phyloP scores from a whole-genome alignment of 2,888 invertebrate species.

The Cantharis nigra region DNA sequence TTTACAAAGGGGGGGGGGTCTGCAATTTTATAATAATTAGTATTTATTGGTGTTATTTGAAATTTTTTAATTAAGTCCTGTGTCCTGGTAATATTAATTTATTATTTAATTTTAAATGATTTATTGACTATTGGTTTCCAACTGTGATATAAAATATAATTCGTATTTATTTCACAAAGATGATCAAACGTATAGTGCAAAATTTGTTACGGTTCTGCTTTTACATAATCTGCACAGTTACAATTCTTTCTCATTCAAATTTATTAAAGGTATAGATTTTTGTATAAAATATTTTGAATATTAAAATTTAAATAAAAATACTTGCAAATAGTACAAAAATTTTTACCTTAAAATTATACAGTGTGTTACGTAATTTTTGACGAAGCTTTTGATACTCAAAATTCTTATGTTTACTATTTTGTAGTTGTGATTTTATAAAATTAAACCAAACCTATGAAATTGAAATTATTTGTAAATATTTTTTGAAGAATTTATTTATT shows the following conservation, averaged over 20 bases:
- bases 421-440: not conserved
- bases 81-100: not conserved
- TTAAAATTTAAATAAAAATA: not conserved
- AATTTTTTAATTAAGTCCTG: not conserved
- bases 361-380: not conserved
- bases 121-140: slow-evolving; percentile 2
- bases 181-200: not conserved
- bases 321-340: not conserved
- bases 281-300: not conserved
- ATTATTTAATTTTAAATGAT: not conserved
- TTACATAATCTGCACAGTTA: not conserved
- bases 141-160: slow-evolving; percentile 3
- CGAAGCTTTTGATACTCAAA: not conserved
- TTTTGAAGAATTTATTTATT: not conserved
- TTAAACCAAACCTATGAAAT: not conserved
- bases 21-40: not conserved
- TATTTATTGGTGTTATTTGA: not conserved
- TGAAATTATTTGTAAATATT: not conserved
- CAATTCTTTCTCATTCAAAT: not conserved
- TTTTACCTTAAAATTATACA: not conserved
- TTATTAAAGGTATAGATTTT: not conserved
- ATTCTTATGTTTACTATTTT: not conserved
- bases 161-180: not conserved
- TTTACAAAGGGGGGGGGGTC: not conserved
- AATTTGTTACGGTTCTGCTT: not conserved